Percentiles rank a stretch among this genome's conserved stretches.
phyloP scores from a whole-genome alignment of 2,113 vertebrate genomes.

The Takifugu flavidus region DNA sequence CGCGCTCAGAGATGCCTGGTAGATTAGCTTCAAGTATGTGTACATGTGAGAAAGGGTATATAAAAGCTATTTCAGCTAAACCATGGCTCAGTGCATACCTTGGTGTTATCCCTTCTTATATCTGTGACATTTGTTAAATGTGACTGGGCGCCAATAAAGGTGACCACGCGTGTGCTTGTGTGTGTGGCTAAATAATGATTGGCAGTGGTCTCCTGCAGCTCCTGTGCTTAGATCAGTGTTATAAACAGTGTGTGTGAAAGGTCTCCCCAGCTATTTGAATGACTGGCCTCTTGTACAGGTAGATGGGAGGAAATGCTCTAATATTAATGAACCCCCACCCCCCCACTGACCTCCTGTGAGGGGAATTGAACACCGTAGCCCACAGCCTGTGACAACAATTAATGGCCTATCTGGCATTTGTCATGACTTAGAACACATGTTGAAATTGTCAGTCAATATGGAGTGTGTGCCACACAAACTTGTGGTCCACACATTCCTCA shows the following conservation, averaged over 20 bases:
- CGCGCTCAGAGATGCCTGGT: slow-evolving; percentile 22
- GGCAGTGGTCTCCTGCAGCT: slow-evolving; percentile 61
- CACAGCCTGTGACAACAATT: slow-evolving; percentile 78
- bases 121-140: slow-evolving; percentile 37
- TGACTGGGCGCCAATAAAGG: slow-evolving; percentile 33
- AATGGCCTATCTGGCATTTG: slow-evolving; percentile 68
- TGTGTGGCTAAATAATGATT: slow-evolving; percentile 66
- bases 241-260: slow-evolving; percentile 64
- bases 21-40: slow-evolving; percentile 22
- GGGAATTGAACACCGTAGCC: slow-evolving; percentile 71
- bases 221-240: slow-evolving; percentile 64
- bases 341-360: slow-evolving; percentile 68
- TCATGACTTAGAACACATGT: slow-evolving; percentile 61
- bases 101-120: slow-evolving; percentile 15
- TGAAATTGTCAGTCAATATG: slow-evolving; percentile 48
- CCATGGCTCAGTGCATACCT: background rate
- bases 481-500: too few species aligned
- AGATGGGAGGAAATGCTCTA: slow-evolving; percentile 70
- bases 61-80: too few species aligned
- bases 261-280: slow-evolving; percentile 61
- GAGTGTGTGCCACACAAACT: slow-evolving; percentile 15
- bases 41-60: slow-evolving; percentile 24
- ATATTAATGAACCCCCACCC: slow-evolving; percentile 67
- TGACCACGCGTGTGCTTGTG: slow-evolving; percentile 17
- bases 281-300: slow-evolving; percentile 56